Conservation (phyloP, 2,888 invertebrate species). For the Hypselothyrea guttata region DNA sequence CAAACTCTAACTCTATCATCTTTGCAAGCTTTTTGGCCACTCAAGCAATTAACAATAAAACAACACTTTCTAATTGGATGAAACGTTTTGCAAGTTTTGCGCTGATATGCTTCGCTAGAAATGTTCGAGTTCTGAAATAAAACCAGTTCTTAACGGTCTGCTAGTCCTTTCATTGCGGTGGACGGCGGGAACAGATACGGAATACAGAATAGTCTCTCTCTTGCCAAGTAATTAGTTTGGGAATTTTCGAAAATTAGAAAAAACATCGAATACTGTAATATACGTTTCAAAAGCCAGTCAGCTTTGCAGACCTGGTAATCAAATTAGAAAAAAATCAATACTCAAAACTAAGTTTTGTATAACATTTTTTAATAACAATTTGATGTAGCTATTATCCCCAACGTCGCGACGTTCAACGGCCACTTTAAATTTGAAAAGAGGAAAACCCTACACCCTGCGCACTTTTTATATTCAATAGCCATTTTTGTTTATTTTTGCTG, state of each 20-base stretch:
- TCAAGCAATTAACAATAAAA: slow-evolving; percentile 74
- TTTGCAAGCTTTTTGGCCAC: slow-evolving; percentile 16
- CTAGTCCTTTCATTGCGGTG: background rate
- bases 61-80: slow-evolving; percentile 77
- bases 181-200: background rate
- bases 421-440: too few relatives aligned
- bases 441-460: background rate
- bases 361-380: too few relatives aligned
- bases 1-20: slow-evolving; percentile 9
- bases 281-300: too few relatives aligned
- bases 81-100: slow-evolving; percentile 74
- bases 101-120: slow-evolving; percentile 52
- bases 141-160: slow-evolving; percentile 30
- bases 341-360: too few relatives aligned
- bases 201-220: slow-evolving; percentile 9
- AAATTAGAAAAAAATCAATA: too few relatives aligned
- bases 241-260: slow-evolving; percentile 1
- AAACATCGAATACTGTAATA: background rate
- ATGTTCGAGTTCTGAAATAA: slow-evolving; percentile 35
- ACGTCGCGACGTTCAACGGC: too few relatives aligned
- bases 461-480: slow-evolving; percentile 55
- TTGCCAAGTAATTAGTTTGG: slow-evolving; percentile 4
- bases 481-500: slow-evolving; percentile 1
- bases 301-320: too few relatives aligned
- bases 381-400: too few relatives aligned